phyloP scores from a whole-genome alignment of 2,113 vertebrate species.

The Tenebrosternarchus preto region DNA sequence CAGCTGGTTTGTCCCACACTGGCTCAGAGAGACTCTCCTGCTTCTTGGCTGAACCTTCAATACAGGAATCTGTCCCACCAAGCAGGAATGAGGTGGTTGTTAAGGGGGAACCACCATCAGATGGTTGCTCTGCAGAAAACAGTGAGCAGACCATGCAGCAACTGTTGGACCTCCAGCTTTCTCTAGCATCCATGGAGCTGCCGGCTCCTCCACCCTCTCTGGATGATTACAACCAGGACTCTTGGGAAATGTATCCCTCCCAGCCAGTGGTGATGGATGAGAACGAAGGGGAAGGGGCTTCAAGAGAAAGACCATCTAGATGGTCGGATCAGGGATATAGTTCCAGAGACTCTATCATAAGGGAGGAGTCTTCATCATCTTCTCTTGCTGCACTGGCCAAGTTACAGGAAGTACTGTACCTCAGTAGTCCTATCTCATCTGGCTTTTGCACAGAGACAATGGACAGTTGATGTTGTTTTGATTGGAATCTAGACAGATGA shows the following conservation, averaged over 20 bases:
- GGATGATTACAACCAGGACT: constrained; percentile 25
- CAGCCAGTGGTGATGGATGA: constrained; percentile 58
- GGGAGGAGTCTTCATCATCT: constrained; percentile 57
- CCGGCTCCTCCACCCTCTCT: constrained; percentile 40
- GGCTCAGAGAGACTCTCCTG: constrained; percentile 6
- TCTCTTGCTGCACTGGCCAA: constrained; percentile 71
- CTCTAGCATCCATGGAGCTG: constrained; percentile 34
- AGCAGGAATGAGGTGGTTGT: constrained; percentile 34
- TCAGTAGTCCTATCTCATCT: constrained; percentile 62
- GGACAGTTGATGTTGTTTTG: constrained; percentile 15
- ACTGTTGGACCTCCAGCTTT: constrained; percentile 60
- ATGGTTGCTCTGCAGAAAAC: constrained; percentile 43
- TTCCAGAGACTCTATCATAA: constrained; percentile 74
- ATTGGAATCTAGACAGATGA: background rate
- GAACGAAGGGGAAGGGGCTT: constrained; percentile 56
- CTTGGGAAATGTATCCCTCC: background rate
- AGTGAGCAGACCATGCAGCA: constrained; percentile 56
- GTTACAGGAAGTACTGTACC: constrained; percentile 79
- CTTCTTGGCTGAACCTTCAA: constrained; percentile 48
- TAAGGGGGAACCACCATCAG: background rate
- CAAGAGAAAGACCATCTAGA: constrained; percentile 71
- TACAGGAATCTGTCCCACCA: constrained; percentile 39
- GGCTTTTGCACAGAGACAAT: constrained; percentile 40
- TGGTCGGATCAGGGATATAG: constrained; percentile 91
- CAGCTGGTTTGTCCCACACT: constrained; percentile 1